Evolutionary conservation across 2,888 invertebrate species (phyloP), one percentile per base, ranked within the genome.

Genomic region (Cantharis nigra): DNA sequence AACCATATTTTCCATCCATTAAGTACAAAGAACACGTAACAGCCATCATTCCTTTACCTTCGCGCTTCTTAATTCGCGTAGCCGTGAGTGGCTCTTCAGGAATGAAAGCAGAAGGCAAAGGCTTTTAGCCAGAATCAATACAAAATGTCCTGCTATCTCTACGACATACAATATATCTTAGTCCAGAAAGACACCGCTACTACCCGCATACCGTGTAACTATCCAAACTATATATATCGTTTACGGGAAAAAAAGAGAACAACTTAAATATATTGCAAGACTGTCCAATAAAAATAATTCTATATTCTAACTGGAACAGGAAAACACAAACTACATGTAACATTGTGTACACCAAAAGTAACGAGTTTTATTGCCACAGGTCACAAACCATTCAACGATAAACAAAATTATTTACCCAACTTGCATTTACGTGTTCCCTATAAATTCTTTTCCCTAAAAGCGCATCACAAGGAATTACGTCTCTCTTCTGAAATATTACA

Each of bases 111-210:
- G 75, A 76, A 80, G 81, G 79, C 82, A 82, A 84, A 83, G 83
- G 87, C 87, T 87, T 87, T 88, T 87, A 86, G 86, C 85, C 83
- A 83, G 86, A 87, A 87, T 87, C 87, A 86, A 88, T 87, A 87
- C 85, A 85, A 86, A 85, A 86, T 85, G 82, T 83, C 85, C 85
- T 84, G 83, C 84, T 86, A 87, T 87, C 86, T 85, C 84, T 79
- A 79, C 84, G 82, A 86, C 87, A 87, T 87, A 49, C 49, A 49
- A 49, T 49, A 86, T 87, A 87, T 87, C 87, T 87, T 86, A 83
- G 84, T 84, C 82, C 82, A 84, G 84, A 85, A 86, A 86, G 86
- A 85, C 86, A 85, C 84, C 83, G 84, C 86, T 85, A 86, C 86
- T 86, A 86, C 85, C 85, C 86, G 83, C 83, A 84, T 85, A 84